Base-by-base conservation (phyloP, 2,888 invertebrate species). In the Rotaria macrura region DNA sequence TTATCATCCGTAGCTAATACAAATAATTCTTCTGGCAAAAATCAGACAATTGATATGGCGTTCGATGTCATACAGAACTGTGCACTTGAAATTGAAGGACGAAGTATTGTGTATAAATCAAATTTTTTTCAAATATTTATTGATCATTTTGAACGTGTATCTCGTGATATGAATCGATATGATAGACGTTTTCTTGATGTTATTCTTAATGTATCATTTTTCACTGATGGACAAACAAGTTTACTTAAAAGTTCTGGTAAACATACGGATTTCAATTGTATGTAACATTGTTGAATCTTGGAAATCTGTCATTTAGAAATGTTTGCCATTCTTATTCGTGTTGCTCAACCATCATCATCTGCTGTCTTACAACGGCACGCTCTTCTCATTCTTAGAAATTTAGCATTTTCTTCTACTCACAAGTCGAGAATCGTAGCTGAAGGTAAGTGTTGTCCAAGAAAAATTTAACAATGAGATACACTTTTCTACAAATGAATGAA, bases 81-180 rank as follows among this genome's bases (percentile, higher is more conserved):
- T 79, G 43, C 43, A 12, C 43, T 43, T 25, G 79, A 79, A 43
- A 79, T 79, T 43, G 79, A 79, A 79, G 79, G 79, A 79, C 23
- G 79, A 43, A 79, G 79, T 79, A 79, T 79, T 79, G 40, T 79
- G 14, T 79, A 79, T 79, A 79, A 79, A 79, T 79, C 43, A 43
- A 79, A 79, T 43, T 43, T 79, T 79, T 79, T 43, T 43, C 79
- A 79, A 43, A 25, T 40, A n/a, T 79, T 40, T 43, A 43, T 79
- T 79, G 43, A 79, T 40, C 79, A 79, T 79, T 79, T 79, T 43
- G 79, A 79, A 43, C 79, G 79, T 79, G 40, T 79, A 43, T n/a
- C 79, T 43, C 40, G 43, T n/a, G 79, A 79, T 40, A 40, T 43
- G 5, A 79, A 79, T 79, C 40, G 43, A 43, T 43, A 43, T 79